A percentile compares a stretch with the other conserved stretches of the same genome.
Conservation (phyloP, 30 jellyfish, hydroid and myxozoan genomes). For the Turritopsis dohrnii region DNA sequence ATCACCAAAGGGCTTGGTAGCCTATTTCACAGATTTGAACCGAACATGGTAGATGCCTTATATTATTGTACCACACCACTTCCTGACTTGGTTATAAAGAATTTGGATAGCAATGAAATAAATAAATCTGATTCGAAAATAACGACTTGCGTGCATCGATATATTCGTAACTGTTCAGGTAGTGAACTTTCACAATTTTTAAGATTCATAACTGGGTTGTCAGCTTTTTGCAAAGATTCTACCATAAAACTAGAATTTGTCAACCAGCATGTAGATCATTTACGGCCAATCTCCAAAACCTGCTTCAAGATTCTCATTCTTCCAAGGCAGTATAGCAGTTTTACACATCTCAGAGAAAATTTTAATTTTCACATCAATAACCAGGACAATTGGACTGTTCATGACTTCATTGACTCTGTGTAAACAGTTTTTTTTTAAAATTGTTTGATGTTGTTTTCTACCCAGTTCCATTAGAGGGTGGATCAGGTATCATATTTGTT, state of each 20-base stretch:
- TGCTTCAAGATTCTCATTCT: neutral
- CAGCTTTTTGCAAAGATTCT: neutral
- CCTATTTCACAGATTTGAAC: too few species aligned
- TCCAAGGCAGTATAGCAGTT: neutral
- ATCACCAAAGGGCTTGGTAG: neutral
- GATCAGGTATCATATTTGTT: too few species aligned
- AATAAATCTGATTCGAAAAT: neutral
- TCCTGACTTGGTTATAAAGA: neutral
- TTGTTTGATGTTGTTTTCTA: too few species aligned
- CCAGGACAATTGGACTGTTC: neutral
- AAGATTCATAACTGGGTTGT: neutral
- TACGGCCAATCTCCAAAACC: neutral
- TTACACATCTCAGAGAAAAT: neutral
- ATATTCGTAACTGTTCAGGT: neutral
- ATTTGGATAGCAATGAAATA: too few species aligned
- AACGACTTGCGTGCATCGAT: conserved; percentile 2
- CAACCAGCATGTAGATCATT: neutral
- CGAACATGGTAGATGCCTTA: conserved; percentile 1
- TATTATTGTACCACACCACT: neutral
- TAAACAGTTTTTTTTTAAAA: too few species aligned
- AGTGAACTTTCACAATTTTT: neutral
- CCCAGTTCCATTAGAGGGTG: too few species aligned
- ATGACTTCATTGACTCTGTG: too few species aligned
- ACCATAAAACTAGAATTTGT: neutral
- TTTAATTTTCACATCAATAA: neutral